phyloP scores from a whole-genome alignment of 2,113 vertebrate species.

The Psophia crepitans region DNA sequence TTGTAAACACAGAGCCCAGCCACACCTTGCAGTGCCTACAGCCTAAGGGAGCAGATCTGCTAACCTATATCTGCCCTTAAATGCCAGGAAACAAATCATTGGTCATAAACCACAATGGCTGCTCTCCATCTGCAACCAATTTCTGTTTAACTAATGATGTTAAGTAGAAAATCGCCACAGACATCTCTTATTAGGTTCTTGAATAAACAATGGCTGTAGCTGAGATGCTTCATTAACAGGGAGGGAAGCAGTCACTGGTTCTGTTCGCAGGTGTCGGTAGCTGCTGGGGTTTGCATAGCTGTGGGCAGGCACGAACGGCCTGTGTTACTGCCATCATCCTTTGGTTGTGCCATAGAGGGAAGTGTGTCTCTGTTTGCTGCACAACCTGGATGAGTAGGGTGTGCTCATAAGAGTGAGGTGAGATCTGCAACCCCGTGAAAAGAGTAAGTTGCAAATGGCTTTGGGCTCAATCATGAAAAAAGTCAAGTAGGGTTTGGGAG shows the following conservation, averaged over 20 bases:
- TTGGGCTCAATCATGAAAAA: not conserved
- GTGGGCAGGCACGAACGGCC: not conserved
- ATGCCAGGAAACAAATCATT: not conserved
- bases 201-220: not conserved
- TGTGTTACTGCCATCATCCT: rapidly evolving
- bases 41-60: not conserved
- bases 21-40: not conserved
- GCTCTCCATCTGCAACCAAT: not conserved
- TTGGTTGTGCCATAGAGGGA: not conserved
- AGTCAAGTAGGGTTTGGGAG: rapidly evolving
- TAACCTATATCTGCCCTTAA: not conserved
- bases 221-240: not conserved
- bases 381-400: rapidly evolving
- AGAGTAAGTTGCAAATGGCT: not conserved
- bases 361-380: rapidly evolving
- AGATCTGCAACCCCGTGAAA: not conserved
- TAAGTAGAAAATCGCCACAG: conserved; percentile 6
- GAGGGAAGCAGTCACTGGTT: not conserved
- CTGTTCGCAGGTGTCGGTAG: not conserved
- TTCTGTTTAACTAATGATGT: not conserved
- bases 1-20: not conserved
- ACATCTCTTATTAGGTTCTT: not conserved
- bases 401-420: rapidly evolving
- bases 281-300: not conserved
- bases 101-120: not conserved